Base-by-base conservation (phyloP, 2,888 invertebrate genomes). In the Pristionchus fissidentatus region DNA sequence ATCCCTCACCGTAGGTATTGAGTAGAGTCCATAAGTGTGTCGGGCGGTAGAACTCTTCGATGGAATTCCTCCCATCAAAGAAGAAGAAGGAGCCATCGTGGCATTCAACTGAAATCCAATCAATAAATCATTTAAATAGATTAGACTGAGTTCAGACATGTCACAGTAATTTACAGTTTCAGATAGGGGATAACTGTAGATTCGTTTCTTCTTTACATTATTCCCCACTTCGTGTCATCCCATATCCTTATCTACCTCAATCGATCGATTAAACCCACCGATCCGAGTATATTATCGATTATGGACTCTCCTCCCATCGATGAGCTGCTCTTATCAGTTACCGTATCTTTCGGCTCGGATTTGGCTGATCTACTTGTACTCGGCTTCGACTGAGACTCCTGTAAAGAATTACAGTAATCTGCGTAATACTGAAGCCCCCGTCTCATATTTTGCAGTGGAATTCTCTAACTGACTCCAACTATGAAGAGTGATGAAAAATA, bases 241-340 rank as follows among this genome's bases (percentile, higher is more conserved):
- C n/a, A n/a, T n/a, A n/a, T n/a, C n/a, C n/a, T n/a, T n/a, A n/a
- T n/a, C n/a, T n/a, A n/a, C n/a, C n/a, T n/a, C n/a, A n/a, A n/a
- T n/a, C n/a, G n/a, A n/a, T n/a, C n/a, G n/a, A n/a, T n/a, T n/a
- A n/a, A n/a, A 4, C 66, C 38, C 38, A 66, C 66, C 32, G 32
- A 32, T 66, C 66, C 66, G 38, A 66, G 66, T 15, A 66, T 35
- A 66, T 66, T 10, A 38, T 66, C 66, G 38, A 66, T 35, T 38
- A 66, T 35, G 15, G 66, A 66, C 4, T 1, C 3, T 66, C 66
- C 41, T 22, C 38, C 38, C n/a, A 10, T 62, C 32, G 15, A n/a
- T n/a, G n/a, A n/a, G n/a, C n/a, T n/a, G n/a, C 26, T 62, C 32
- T 29, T 62, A 29, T 32, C 19, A 29, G 2, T 35, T 62, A 62